Base-by-base conservation (phyloP, 2,113 vertebrate genomes). In the Epinephelus lanceolatus region DNA sequence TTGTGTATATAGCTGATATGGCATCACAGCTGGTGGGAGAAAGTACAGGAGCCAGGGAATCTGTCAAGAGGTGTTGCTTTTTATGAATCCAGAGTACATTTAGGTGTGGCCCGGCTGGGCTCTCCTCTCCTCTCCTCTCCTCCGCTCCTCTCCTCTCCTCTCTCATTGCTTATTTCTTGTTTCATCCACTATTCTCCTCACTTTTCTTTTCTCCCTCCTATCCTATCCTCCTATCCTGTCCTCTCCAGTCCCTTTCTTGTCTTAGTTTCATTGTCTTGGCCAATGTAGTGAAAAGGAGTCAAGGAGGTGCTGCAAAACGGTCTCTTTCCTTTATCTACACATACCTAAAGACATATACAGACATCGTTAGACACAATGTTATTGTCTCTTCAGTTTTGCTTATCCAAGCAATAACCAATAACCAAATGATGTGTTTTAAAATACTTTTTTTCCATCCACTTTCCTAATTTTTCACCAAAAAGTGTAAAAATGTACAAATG, bases 31-130 rank as follows among this genome's bases (percentile, higher is more conserved):
- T 51, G 45, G 61, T 71, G 30, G 21, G 23, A 19, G 27, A 86
- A 83, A 78, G 61, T 66, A 23, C 2, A 40, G 51, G 52, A 56
- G 60, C 33, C 15, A 0, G 45, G 55, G 57, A 51, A 55, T 63
- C 65, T 78, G 81, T 61, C n/a, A 25, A 45, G n/a, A 70, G 71
- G 61, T 19, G 30, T 40, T 65, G 42, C 47, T 59, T 57, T 67
- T 71, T 78, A 83, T 70, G 3, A 53, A 45, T 60, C 49, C 27
- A 61, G 40, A 23, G 84, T 37, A 6, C 11, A 66, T 76, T 75
- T 71, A 90, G 89, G 88, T 91, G 89, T 88, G 89, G 86, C 76
- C 63, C 30, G 8, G 30, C 37, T 51, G 45, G 40, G 51, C 66
- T 85, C n/a, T 67, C 33, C 45, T 67, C 25, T 23, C 19, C 19